phyloP scores from a whole-genome alignment of 2,797 vertebrate species.

The Tenualosa thibaudeaui region DNA sequence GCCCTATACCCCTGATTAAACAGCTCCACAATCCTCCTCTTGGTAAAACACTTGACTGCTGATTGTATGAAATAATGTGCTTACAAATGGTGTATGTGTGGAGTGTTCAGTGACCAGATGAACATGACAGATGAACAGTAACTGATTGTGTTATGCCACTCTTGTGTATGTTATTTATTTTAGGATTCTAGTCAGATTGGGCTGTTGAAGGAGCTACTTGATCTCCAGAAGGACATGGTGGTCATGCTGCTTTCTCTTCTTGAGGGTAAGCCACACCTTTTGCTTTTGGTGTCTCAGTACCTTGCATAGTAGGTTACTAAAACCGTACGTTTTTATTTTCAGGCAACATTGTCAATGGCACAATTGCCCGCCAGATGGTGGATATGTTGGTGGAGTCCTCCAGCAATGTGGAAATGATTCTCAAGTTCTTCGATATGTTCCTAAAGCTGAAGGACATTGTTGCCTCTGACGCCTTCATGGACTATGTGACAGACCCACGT shows the following conservation, averaged over 20 bases:
- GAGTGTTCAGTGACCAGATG: neutral
- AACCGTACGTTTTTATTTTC: too few relatives aligned
- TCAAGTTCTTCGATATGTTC: slow-evolving; percentile 99
- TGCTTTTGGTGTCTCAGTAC: neutral
- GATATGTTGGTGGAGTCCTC: slow-evolving; percentile 99
- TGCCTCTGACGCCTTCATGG: slow-evolving; percentile 90
- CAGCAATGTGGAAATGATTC: slow-evolving; percentile 98
- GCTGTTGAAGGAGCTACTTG: slow-evolving; percentile 90
- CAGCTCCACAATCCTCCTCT: slow-evolving; percentile 4
- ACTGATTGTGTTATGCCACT: slow-evolving; percentile 27
- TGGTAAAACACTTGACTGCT: neutral
- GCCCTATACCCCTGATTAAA: neutral
- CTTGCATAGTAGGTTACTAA: neutral
- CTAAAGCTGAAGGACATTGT: slow-evolving; percentile 97
- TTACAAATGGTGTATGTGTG: neutral
- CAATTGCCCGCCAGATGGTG: slow-evolving; percentile 95
- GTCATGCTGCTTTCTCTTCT: slow-evolving; percentile 94
- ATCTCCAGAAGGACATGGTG: slow-evolving; percentile 97
- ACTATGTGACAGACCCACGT: slow-evolving; percentile 89
- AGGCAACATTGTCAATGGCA: slow-evolving; percentile 90
- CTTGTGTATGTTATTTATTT: slow-evolving; percentile 41
- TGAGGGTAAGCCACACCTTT: slow-evolving; percentile 74
- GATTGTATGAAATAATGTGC: neutral
- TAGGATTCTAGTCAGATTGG: slow-evolving; percentile 95
- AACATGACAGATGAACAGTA: neutral